Evolutionary conservation across 2,888 invertebrate species (phyloP).

Genomic region (Neoascia interrupta): DNA sequence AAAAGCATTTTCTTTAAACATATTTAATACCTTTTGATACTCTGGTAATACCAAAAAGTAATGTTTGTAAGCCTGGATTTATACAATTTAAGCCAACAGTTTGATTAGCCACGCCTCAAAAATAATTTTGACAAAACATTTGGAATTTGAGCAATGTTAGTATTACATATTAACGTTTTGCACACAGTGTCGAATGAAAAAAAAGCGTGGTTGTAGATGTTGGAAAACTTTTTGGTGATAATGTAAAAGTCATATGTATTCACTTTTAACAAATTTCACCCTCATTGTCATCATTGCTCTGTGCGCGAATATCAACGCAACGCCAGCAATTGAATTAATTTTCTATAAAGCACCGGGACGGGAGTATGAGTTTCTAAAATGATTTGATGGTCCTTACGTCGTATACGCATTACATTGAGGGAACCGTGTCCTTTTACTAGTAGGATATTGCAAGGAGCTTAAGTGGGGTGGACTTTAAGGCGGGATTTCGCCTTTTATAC

Average conservation of each 20-base stretch:
- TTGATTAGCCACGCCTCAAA: too few species aligned
- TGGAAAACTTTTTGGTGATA: constrained; percentile 7
- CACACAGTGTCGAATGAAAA: too few species aligned
- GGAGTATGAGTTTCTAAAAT: constrained; percentile 46
- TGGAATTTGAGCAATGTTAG: too few species aligned
- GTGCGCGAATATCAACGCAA: constrained; percentile 61
- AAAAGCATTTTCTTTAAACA: too few species aligned
- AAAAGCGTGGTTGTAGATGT: too few species aligned
- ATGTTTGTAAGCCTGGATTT: too few species aligned
- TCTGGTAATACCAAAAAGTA: too few species aligned
- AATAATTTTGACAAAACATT: too few species aligned
- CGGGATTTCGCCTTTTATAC: constrained; percentile 43
- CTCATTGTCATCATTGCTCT: constrained; percentile 61
- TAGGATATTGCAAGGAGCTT: constrained; percentile 20
- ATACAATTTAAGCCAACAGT: too few species aligned
- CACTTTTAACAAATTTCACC: constrained; percentile 56
- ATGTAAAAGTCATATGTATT: constrained; percentile 41
- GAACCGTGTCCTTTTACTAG: constrained; percentile 30
- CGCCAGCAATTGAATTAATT: constrained; percentile 67
- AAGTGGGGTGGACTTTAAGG: constrained; percentile 40
- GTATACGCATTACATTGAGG: constrained; percentile 21
- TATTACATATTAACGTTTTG: too few species aligned
- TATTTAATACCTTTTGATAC: too few species aligned
- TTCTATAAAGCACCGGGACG: constrained; percentile 54
- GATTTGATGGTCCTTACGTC: constrained; percentile 50